Percentiles rank a stretch among this genome's conserved stretches.
These are phyloP conservation scores for Lampropteryx suffumata DNA, from an alignment of 2,888 invertebrate genomes.

Conservation along the genomic window DNA sequence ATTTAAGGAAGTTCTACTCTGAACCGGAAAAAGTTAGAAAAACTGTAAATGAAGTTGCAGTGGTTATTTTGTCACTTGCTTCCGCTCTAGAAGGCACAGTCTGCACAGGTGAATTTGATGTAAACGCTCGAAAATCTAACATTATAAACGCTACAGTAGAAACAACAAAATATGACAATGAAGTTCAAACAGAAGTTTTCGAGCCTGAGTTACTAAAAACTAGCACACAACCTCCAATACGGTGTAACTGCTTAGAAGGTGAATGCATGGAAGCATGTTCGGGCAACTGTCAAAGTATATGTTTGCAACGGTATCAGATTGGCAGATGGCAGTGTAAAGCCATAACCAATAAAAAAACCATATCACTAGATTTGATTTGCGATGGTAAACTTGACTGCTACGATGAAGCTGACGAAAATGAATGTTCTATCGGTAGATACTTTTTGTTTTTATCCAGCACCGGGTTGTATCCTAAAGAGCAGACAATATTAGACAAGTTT, in stretches of 20 bases:
- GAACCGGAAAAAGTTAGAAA: constrained; percentile 28
- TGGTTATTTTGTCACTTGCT: constrained; percentile 50
- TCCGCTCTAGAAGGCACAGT: constrained; percentile 47
- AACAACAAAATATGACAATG: neutral
- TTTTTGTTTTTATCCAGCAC: neutral
- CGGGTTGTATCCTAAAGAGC: too few relatives aligned
- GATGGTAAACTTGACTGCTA: constrained; percentile 71
- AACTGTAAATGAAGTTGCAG: constrained; percentile 45
- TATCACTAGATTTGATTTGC: constrained; percentile 57
- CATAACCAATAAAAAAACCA: constrained; percentile 39
- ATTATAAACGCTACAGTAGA: constrained; percentile 1
- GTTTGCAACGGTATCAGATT: constrained; percentile 55
- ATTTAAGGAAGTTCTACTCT: constrained; percentile 7
- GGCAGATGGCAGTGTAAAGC: constrained; percentile 56
- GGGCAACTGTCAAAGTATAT: constrained; percentile 51
- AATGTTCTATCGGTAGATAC: constrained; percentile 50
- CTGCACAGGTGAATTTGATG: constrained; percentile 37
- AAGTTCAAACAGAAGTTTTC: neutral
- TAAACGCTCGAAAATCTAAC: constrained; percentile 15
- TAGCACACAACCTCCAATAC: constrained; percentile 36
- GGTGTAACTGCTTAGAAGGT: constrained; percentile 50
- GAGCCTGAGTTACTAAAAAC: neutral
- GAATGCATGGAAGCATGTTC: constrained; percentile 49
- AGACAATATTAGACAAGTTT: neutral
- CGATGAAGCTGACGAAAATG: constrained; percentile 64